phyloP scores from a whole-genome alignment of 1,140 invertebrate genomes.

The Bombus superbus region DNA sequence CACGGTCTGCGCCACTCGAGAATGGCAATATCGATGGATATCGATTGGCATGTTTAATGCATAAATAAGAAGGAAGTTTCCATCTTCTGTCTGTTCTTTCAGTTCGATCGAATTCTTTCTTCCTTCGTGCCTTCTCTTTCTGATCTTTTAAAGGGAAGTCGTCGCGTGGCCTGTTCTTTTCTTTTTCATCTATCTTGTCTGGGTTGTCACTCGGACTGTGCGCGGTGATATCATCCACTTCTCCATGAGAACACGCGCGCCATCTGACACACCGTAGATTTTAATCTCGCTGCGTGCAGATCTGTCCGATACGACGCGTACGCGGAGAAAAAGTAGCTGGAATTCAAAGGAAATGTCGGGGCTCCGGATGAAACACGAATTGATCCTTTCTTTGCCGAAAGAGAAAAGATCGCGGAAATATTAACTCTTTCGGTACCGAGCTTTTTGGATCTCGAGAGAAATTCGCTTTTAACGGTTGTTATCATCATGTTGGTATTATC shows the following conservation, averaged over 20 bases:
- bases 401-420: too few species aligned
- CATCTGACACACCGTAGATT: constrained; percentile 11
- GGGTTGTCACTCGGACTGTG: constrained; percentile 1
- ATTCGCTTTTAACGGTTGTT: too few species aligned
- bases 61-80: constrained; percentile 64
- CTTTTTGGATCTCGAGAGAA: too few species aligned
- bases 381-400: too few species aligned
- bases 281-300: constrained; percentile 8
- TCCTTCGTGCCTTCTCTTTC: background rate
- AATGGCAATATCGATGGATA: constrained; percentile 65
- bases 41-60: constrained; percentile 62
- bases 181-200: background rate
- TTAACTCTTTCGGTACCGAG: too few species aligned
- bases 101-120: constrained; percentile 16
- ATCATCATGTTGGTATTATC: too few species aligned
- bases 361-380: too few species aligned
- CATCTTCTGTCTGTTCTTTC: background rate
- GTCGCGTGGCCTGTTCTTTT: constrained; percentile 28
- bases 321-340: background rate
- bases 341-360: too few species aligned
- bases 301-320: background rate
- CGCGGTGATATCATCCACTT: background rate
- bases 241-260: background rate
- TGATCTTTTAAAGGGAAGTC: background rate
- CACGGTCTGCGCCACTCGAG: constrained; percentile 32